A percentile compares a stretch with the other conserved stretches of the same genome.
Conservation (phyloP, 2,888 invertebrate genomes). For the Machimus atricapillus region DNA sequence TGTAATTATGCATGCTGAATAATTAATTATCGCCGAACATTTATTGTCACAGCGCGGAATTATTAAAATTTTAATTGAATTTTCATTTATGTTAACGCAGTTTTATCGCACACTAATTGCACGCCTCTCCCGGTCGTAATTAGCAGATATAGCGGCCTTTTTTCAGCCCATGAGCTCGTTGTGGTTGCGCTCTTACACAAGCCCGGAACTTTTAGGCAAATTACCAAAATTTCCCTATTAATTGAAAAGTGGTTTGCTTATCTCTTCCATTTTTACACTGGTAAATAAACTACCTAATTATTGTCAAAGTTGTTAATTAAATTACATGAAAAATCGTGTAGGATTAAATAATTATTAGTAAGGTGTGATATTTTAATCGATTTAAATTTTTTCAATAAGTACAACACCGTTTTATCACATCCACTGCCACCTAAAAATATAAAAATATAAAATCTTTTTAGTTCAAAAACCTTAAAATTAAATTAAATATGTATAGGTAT, state of each 20-base stretch:
- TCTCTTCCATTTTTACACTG: background rate
- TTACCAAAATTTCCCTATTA: background rate
- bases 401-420: too few species aligned
- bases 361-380: background rate
- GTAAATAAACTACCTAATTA: background rate
- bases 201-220: background rate
- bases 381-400: too few species aligned
- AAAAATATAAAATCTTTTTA: too few species aligned
- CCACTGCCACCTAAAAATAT: too few species aligned
- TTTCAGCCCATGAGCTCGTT: background rate
- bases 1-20: constrained; percentile 16
- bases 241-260: background rate
- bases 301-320: background rate
- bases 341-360: background rate
- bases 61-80: constrained; percentile 30
- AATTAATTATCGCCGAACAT: constrained; percentile 15
- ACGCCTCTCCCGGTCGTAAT: background rate
- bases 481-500: too few species aligned
- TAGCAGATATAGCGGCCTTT: background rate
- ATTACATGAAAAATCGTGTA: background rate
- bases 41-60: constrained; percentile 7
- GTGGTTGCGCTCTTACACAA: background rate
- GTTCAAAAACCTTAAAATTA: too few species aligned
- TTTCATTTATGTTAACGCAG: constrained; percentile 13
- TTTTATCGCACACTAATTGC: constrained; percentile 14